phyloP scores from a whole-genome alignment of 1,140 invertebrate species.

The Drosophila sulfurigaster region DNA sequence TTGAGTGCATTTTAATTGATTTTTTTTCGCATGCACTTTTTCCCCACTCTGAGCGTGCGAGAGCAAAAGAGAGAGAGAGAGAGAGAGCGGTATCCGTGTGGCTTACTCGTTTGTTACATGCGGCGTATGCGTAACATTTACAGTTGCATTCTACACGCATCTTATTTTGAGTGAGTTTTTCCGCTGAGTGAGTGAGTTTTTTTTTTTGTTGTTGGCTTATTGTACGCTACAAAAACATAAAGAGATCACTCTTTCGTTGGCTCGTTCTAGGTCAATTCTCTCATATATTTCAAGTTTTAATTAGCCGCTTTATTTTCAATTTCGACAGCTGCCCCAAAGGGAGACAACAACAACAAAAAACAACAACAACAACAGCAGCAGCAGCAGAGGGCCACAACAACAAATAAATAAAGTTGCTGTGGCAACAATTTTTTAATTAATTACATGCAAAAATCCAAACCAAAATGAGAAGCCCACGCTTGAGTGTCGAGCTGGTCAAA shows the following conservation, averaged over 20 bases:
- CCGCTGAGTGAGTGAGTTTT: constrained; percentile 31
- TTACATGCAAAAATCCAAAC: constrained; percentile 71
- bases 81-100: constrained; percentile 13
- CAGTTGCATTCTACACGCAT: constrained; percentile 61
- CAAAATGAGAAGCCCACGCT: constrained; percentile 30
- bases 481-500: constrained; percentile 61
- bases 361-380: neutral
- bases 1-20: constrained; percentile 83
- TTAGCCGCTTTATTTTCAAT: constrained; percentile 68
- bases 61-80: constrained; percentile 6
- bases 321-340: constrained; percentile 62
- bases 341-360: neutral
- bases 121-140: constrained; percentile 78
- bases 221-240: neutral
- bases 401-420: constrained; percentile 51
- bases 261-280: constrained; percentile 64
- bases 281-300: constrained; percentile 77
- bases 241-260: constrained; percentile 32
- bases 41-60: constrained; percentile 13
- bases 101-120: constrained; percentile 54
- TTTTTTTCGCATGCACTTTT: constrained; percentile 54
- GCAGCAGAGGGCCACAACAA: neutral
- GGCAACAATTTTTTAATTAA: constrained; percentile 78
- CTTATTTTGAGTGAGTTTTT: constrained; percentile 46
- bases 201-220: neutral